Conservation (phyloP, 2,888 invertebrate species). For the Aethes cnicana region DNA sequence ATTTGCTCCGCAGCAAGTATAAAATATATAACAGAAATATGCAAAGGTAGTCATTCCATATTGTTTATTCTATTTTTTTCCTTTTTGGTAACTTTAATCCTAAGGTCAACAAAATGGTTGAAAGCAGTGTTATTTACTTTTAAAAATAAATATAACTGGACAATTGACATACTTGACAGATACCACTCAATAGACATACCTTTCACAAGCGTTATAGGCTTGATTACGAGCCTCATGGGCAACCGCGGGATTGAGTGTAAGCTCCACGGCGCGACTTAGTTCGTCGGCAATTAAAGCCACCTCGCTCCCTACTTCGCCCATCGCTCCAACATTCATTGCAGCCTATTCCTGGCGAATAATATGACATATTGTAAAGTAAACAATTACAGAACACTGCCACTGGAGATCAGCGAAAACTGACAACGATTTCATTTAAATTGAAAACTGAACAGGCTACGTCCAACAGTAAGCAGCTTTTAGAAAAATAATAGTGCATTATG, state of each 20-base stretch:
- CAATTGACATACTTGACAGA: no score
- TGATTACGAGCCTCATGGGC: slow-evolving; percentile 89
- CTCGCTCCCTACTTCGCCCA: slow-evolving; percentile 79
- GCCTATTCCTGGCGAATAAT: slow-evolving; percentile 37
- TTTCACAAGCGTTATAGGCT: slow-evolving; percentile 92
- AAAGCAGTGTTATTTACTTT: no score
- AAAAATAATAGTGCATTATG: neutral
- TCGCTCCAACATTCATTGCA: slow-evolving; percentile 67
- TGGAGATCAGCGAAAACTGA: neutral
- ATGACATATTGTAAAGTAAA: slow-evolving; percentile 1
- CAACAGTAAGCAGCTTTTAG: neutral
- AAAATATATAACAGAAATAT: no score
- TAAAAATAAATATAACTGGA: no score
- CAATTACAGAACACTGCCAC: neutral
- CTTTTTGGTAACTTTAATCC: no score
- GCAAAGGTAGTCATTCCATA: no score
- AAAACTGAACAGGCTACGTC: neutral
- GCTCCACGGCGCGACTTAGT: slow-evolving; percentile 90
- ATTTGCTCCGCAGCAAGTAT: no score
- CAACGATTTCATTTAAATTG: neutral
- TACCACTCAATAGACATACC: slow-evolving; percentile 45
- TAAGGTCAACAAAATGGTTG: no score
- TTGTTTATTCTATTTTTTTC: no score
- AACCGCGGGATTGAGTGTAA: slow-evolving; percentile 90
- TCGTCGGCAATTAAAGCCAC: slow-evolving; percentile 88